These are phyloP conservation scores for Vipera ursinii DNA, from an alignment of 2,797 vertebrate genomes.

Conservation along the genomic window DNA sequence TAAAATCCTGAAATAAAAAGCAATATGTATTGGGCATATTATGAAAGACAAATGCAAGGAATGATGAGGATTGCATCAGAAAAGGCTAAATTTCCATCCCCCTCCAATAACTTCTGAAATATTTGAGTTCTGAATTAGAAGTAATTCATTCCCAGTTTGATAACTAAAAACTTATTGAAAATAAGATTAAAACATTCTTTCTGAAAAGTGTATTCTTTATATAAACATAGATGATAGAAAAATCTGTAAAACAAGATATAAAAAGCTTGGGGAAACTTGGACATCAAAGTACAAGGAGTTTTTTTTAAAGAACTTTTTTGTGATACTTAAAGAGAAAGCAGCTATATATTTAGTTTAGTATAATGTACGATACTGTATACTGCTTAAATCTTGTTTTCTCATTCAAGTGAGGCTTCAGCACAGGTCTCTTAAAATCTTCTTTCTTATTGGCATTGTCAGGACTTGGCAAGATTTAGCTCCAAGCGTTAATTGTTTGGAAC, in stretches of 20 bases:
- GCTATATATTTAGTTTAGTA: not conserved
- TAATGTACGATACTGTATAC: not conserved
- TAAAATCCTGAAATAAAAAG: not conserved
- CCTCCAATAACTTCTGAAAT: constrained; percentile 56
- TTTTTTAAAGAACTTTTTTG: constrained; percentile 1
- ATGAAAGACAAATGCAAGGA: not conserved
- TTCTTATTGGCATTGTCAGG: constrained; percentile 31
- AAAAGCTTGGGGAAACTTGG: not conserved
- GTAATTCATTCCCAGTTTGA: constrained; percentile 33
- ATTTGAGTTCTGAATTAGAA: constrained; percentile 19
- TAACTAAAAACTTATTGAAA: not conserved
- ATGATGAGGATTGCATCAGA: not conserved
- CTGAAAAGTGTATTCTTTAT: not conserved
- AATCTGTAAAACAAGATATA: not conserved
- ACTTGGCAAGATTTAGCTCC: not conserved
- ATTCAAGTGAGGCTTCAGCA: constrained; percentile 28
- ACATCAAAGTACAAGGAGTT: not conserved
- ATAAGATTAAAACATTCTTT: not conserved
- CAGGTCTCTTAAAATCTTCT: constrained; percentile 9
- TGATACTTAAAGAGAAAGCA: not conserved
- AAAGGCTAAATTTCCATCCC: constrained; percentile 9
- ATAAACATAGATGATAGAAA: fast-evolving
- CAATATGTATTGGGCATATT: not conserved
- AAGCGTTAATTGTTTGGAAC: not conserved
- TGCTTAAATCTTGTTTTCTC: constrained; percentile 41